Base-by-base conservation (phyloP, 2,797 vertebrate genomes). In the Sparidentex hasta region DNA sequence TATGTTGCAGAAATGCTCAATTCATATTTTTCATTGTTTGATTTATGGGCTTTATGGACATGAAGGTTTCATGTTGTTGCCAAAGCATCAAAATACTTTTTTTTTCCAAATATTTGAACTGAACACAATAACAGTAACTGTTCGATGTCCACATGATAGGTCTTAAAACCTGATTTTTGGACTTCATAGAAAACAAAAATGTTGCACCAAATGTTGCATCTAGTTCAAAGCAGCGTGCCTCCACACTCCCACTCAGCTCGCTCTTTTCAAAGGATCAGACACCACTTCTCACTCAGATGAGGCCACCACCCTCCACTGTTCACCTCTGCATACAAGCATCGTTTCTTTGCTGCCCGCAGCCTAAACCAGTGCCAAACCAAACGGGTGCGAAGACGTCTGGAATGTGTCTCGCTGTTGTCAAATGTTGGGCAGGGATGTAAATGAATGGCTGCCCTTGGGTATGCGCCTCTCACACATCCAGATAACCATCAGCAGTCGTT, bases 401-500 rank as follows among this genome's bases (percentile, higher is more conserved):
- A 80, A 92, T 84, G 82, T 44, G 52, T 76, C 29, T 79, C 20
- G 52, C 71, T 82, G 80, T 80, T 90, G 82, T 83, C 78, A 83
- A 83, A 89, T 85, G 54, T 47, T 71, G 71, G 74, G 48, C 66
- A 76, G 61, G 63, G 82, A 81, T 84, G 70, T 75, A 72, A 84
- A 62, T 83, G 81, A 92, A 87, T 57, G 21, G 5, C 69, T 46
- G 68, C 74, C 83, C 44, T 81, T 82, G 55, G 56, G 55, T 87
- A 29, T 80, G 61, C 59, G 57, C 47, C 33, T 75, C 38, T 17
- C n/a, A n/a, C 25, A 81, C 66, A 59, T n/a, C n/a, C 9, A 87
- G 92, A 93, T 93, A 80, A 80, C 66, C 63, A 92, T 92, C 88
- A 67, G 52, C 11, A 64, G 75, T 74, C 77, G 46, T 81, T 84